Base-by-base conservation (phyloP, 1,140 invertebrate species). In the Microplitis demolitor region DNA sequence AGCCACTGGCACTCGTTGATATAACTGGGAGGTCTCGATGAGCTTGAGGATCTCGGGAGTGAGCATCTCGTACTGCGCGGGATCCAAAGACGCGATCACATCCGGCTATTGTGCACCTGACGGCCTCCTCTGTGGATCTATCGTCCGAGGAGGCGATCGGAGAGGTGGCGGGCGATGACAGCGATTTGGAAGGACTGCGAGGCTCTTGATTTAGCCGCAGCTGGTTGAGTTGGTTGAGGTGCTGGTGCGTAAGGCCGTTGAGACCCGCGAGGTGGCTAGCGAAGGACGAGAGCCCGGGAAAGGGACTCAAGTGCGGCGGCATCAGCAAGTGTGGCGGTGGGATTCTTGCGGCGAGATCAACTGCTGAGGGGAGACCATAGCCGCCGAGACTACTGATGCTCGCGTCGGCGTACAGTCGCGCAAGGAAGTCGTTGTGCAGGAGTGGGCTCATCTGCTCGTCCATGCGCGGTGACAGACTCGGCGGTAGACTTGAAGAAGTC, bases 391-490 rank as follows among this genome's bases (percentile, higher is more conserved):
- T 75, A 9, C 83, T 79, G 9, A 87, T 84, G 4, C 83, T 81
- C 0, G 92, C 90, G 68, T 95, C 93, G 4, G 93, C 92, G 80
- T 95, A 97, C 5, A 96, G 87, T 72, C 95, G 90, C 2, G 94
- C 93, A 58, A 97, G 82, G 61, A 97, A 91, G 78, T 97, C 95
- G n/a, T 92, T 91, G 87, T 91, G 87, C 77, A 93, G 81, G 70
- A 87, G 76, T 3, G 88, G 83, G 76, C 87, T 88, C 35, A 84
- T 78, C 35, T 81, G 76, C 0, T 81, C 5, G 11, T 84, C 83
- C 4, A 83, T 71, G 8, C 75, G 83, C 72, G 76, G 90, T 76
- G 85, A 89, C 75, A 73, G 83, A 73, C 74, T 87, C 74, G 78
- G 58, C n/a, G 85, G 88, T 78, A 89, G 86, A 24, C 86, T 87